Evolutionary conservation across 2,888 invertebrate species (phyloP).

Genomic region (Leucophenga montana): DNA sequence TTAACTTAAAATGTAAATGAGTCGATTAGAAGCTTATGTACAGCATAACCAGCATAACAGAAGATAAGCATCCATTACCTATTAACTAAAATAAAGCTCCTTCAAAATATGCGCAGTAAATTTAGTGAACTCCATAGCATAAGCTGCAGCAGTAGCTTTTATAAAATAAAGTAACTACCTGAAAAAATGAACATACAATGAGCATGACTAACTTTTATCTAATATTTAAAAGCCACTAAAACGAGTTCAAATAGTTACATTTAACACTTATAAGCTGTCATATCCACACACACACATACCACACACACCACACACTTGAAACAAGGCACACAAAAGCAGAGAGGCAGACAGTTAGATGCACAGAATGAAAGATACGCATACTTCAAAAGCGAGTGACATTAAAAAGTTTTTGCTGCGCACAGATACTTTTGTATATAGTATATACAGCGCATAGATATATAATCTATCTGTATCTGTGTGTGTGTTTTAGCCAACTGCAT

Average conservation of each 20-base stretch:
- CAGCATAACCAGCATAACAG: too few species aligned
- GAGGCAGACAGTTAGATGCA: background rate
- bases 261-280: slow-evolving; percentile 20
- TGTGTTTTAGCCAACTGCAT: too few species aligned
- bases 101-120: too few species aligned
- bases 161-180: background rate
- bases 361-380: slow-evolving; percentile 16
- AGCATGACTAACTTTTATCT: slow-evolving; percentile 20
- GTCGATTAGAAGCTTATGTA: too few species aligned
- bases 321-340: background rate
- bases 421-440: too few species aligned
- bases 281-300: background rate
- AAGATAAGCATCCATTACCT: too few species aligned
- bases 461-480: background rate
- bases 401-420: slow-evolving; percentile 18
- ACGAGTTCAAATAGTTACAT: slow-evolving; percentile 27
- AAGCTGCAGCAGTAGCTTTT: too few species aligned
- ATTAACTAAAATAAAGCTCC: too few species aligned
- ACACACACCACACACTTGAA: background rate
- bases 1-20: too few species aligned
- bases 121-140: too few species aligned
- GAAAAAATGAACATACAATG: background rate
- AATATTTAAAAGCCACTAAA: slow-evolving; percentile 29
- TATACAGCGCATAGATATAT: background rate
- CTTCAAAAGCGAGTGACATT: slow-evolving; percentile 25